Conservation (phyloP, 2,113 vertebrate genomes). For the Cygnus atratus region DNA sequence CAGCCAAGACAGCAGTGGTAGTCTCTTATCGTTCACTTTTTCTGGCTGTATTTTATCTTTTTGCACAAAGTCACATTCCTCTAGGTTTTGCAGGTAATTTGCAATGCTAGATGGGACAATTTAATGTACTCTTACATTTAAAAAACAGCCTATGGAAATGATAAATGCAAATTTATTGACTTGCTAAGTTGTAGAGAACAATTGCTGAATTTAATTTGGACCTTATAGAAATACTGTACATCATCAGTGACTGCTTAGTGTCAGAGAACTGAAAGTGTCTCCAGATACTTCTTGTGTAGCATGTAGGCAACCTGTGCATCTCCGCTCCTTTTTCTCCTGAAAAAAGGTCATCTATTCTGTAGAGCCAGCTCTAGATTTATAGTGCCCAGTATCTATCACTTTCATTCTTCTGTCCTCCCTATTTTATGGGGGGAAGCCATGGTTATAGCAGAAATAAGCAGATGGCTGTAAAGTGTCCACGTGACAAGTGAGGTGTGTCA, state of each 20-base stretch:
- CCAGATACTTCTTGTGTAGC: too few relatives aligned
- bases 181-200: not conserved
- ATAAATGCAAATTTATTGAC: not conserved
- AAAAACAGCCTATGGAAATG: not conserved
- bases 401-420: not conserved
- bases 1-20: too few relatives aligned
- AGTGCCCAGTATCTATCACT: not conserved
- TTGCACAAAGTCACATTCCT: not conserved
- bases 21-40: fast-evolving
- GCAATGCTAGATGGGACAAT: not conserved
- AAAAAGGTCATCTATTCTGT: not conserved
- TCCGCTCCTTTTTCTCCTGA: not conserved
- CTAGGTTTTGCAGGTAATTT: not conserved
- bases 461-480: not conserved
- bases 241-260: not conserved
- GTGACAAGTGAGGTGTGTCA: not conserved
- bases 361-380: not conserved
- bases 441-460: not conserved
- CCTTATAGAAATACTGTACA: not conserved
- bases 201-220: not conserved
- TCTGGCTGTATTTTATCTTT: not conserved
- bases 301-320: not conserved
- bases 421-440: not conserved
- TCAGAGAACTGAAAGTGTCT: not conserved
- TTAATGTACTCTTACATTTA: not conserved